Percentiles rank a stretch among this genome's conserved stretches.
These are phyloP conservation scores for Chrysochloris asiatica DNA, from an alignment of 2,113 vertebrate species.

Conservation along the genomic window DNA sequence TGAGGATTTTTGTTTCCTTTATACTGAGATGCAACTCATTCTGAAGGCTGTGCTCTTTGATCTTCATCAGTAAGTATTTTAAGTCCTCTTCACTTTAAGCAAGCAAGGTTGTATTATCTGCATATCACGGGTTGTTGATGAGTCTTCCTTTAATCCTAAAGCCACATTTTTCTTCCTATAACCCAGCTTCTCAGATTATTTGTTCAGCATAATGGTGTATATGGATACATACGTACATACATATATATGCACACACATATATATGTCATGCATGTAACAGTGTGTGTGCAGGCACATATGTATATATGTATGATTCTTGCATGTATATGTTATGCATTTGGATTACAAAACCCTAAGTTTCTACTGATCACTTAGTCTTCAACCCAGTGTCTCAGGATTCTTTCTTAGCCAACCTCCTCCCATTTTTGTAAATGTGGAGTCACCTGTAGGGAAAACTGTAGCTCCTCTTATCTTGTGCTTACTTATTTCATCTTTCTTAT, in stretches of 20 bases:
- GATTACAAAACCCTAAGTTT: constrained; percentile 9
- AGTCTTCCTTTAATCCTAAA: too few relatives aligned
- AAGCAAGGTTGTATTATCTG: too few relatives aligned
- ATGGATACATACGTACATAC: neutral
- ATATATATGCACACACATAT: neutral
- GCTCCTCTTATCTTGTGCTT: neutral
- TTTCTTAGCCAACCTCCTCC: neutral
- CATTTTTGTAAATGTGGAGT: constrained; percentile 12
- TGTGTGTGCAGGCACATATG: neutral
- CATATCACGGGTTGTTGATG: too few relatives aligned
- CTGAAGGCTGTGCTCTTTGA: too few relatives aligned
- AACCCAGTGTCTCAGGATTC: neutral
- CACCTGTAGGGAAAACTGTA: neutral
- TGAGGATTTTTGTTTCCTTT: too few relatives aligned
- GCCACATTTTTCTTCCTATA: too few relatives aligned
- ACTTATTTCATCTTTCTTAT: too few relatives aligned
- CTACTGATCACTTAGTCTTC: neutral
- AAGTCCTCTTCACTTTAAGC: too few relatives aligned
- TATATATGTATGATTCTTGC: neutral
- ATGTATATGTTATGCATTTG: neutral
- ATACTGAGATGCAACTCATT: too few relatives aligned
- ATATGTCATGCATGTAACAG: neutral
- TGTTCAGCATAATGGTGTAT: too few relatives aligned
- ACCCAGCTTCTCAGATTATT: too few relatives aligned
- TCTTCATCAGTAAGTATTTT: too few relatives aligned